A percentile compares a stretch with the other conserved stretches of the same genome.
These are phyloP conservation scores for Tuta absoluta DNA, from an alignment of 2,888 invertebrate genomes.

Conservation along the genomic window DNA sequence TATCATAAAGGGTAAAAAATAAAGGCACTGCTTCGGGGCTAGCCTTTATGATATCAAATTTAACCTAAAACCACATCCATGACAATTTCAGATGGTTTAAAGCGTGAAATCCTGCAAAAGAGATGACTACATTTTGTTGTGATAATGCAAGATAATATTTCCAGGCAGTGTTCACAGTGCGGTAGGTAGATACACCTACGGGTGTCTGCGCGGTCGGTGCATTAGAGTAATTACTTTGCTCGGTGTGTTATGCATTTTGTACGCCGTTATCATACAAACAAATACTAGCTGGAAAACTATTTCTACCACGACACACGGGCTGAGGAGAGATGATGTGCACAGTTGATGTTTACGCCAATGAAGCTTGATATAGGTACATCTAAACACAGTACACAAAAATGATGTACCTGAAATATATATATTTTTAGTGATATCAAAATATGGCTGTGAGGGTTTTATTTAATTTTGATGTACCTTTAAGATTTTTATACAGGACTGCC, in stretches of 20 bases:
- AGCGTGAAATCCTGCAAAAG: no score
- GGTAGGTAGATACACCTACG: not conserved
- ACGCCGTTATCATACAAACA: conserved; percentile 16
- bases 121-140: no score
- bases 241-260: conserved; percentile 18
- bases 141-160: not conserved
- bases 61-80: no score
- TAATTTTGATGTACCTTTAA: no score
- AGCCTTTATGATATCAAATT: no score
- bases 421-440: no score
- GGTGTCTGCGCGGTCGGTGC: conserved; percentile 8
- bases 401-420: no score
- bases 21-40: no score
- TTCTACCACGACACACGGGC: not conserved
- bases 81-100: no score
- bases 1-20: no score
- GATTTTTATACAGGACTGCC: no score
- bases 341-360: not conserved
- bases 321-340: not conserved
- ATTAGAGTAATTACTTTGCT: conserved; percentile 23
- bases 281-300: conserved; percentile 10
- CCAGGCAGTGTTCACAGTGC: not conserved
- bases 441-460: no score
- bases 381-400: not conserved
- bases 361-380: not conserved